phyloP scores from a whole-genome alignment of 1,140 invertebrate species.

The Drosophila suzukii region DNA sequence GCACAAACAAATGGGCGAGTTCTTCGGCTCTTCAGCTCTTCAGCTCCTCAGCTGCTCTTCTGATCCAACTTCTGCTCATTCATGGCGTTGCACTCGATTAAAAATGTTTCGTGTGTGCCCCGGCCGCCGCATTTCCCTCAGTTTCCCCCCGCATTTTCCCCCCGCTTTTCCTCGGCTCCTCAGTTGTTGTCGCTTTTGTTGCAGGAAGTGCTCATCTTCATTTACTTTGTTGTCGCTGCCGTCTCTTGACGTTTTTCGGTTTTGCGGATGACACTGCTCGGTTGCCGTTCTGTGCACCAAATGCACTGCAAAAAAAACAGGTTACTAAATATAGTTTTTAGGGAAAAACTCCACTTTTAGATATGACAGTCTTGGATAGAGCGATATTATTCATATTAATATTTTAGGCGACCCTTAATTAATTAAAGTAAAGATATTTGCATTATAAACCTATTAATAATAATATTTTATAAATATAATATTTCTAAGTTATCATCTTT shows the following conservation, averaged over 20 bases:
- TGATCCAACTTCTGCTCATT: constrained; percentile 57
- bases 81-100: constrained; percentile 79
- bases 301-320: constrained; percentile 10
- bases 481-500: too few species aligned
- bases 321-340: too few species aligned
- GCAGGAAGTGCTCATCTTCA: constrained; percentile 82
- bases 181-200: constrained; percentile 74
- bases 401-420: too few species aligned
- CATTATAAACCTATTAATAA: too few species aligned
- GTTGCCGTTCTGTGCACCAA: constrained; percentile 19
- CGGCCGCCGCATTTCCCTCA: constrained; percentile 13
- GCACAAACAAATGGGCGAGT: constrained; percentile 57
- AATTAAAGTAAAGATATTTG: too few species aligned
- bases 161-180: constrained; percentile 6
- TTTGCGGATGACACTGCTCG: constrained; percentile 53
- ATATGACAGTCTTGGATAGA: too few species aligned
- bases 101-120: constrained; percentile 64
- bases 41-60: constrained; percentile 9
- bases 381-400: too few species aligned
- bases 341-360: too few species aligned
- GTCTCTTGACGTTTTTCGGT: constrained; percentile 57
- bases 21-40: neutral
- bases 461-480: too few species aligned
- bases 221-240: constrained; percentile 74
- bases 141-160: neutral